Base-by-base conservation (phyloP, 2,888 invertebrate species). In the Taphrorychus bicolor region DNA sequence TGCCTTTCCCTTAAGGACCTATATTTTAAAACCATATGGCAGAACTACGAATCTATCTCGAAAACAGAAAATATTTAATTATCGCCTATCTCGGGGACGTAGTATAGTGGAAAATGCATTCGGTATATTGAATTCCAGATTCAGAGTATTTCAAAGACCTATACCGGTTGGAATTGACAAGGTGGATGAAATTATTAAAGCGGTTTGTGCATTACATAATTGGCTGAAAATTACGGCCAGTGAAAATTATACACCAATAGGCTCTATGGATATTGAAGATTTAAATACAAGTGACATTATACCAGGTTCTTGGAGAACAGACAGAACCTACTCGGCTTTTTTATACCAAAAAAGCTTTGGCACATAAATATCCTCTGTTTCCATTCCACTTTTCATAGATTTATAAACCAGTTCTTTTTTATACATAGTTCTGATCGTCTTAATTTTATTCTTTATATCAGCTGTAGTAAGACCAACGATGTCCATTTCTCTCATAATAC, bases 401-500 rank as follows among this genome's bases (percentile, higher is more conserved):
- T 77, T 77, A 64, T 73, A 72, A 23, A 81, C 66, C n/a, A 76
- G 80, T 58, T 71, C 81, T 79, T 62, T 80, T 22, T 79, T 77
- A 66, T 81, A 82, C 22, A 80, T 80, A 0, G 82, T 82, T 58
- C 82, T 75, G n/a, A 82, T 77, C 17, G 79, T 79, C 66, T 82
- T 82, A 5, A 82, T n/a, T n/a, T 82, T 82, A 2, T 80, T 66
- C 58, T 81, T 81, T 2, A 82, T 75, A 69, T 80, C 80, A 41
- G 74, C 70, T 2, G 75, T 75, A n/a, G 79, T 78, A 52, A 81
- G 59, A 19, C 76, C 75, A 3, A 76, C 71, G 40, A 78, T 76
- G 58, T 78, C 75, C 0, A 82, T 73, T 58, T 79, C 74, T 42
- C 54, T 59, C 5, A 16, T 45, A n/a, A 45, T 45, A 5, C 4